Evolutionary conservation across 2,113 vertebrate species (phyloP).

Genomic region (Rhabdornis inornatus): DNA sequence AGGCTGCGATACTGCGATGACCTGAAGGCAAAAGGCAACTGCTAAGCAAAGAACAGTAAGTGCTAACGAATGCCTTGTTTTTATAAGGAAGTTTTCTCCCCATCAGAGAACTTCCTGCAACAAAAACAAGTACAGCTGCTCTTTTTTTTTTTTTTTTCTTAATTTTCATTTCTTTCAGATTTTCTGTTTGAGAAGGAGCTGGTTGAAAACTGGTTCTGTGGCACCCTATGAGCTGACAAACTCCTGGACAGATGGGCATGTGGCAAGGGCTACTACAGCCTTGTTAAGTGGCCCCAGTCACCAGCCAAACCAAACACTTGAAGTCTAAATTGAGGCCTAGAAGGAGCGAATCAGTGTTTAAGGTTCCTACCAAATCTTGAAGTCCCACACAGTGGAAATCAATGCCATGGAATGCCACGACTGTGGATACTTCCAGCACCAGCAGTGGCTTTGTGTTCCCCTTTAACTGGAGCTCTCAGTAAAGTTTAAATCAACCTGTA

Average conservation of each 20-base stretch:
- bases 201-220: not conserved
- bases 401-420: not conserved
- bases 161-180: not conserved
- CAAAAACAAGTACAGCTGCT: not conserved
- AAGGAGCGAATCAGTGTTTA: not conserved
- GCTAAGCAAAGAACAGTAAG: not conserved
- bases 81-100: not conserved
- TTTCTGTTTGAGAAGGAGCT: not conserved
- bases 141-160: not conserved
- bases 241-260: not conserved
- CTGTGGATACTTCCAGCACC: not conserved
- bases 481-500: not conserved
- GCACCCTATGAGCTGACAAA: not conserved
- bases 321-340: not conserved
- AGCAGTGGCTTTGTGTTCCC: not conserved
- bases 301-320: not conserved
- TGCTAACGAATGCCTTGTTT: not conserved
- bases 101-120: slow-evolving; percentile 14
- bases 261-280: not conserved
- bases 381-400: not conserved
- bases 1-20: fast-evolving
- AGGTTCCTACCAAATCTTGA: not conserved
- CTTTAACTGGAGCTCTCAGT: not conserved
- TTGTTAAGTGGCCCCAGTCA: not conserved
- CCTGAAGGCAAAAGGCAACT: not conserved